Conservation (phyloP, 2,888 invertebrate species). For the Polydrusus pterygomalis region DNA sequence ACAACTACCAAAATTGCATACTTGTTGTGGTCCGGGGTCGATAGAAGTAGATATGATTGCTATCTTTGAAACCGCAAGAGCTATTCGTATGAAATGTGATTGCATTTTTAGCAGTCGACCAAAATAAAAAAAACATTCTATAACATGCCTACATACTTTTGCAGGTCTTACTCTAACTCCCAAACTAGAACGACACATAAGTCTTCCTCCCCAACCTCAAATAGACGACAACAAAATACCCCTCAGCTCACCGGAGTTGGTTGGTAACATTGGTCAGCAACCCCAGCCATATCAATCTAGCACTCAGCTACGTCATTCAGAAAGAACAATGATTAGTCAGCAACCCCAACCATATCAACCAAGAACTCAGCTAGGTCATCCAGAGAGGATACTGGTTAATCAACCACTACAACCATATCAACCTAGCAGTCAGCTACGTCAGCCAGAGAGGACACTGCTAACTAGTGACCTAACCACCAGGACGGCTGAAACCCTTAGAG, state of each 20-base stretch:
- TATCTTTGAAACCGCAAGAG: too few relatives aligned
- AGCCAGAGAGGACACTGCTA: slow-evolving; percentile 51
- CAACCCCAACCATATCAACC: slow-evolving; percentile 63
- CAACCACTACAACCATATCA: slow-evolving; percentile 68
- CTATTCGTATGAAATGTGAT: too few relatives aligned
- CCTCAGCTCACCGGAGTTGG: slow-evolving; percentile 82
- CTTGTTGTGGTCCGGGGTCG: too few relatives aligned
- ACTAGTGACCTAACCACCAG: slow-evolving; percentile 41
- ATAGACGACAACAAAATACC: slow-evolving; percentile 77
- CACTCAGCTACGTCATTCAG: not conserved
- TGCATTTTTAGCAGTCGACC: too few relatives aligned
- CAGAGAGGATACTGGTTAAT: slow-evolving; percentile 67
- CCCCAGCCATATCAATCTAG: slow-evolving; percentile 61
- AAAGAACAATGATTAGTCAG: slow-evolving; percentile 69
- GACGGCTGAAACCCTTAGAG: slow-evolving; percentile 34
- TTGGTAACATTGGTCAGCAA: slow-evolving; percentile 77
- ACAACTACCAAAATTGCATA: too few relatives aligned
- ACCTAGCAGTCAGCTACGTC: not conserved
- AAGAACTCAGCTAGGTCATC: too few relatives aligned
- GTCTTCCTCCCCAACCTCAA: slow-evolving; percentile 79
- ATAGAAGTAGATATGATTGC: too few relatives aligned
- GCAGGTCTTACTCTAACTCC: slow-evolving; percentile 81
- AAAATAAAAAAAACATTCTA: not conserved
- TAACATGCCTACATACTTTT: not conserved
- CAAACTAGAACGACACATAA: slow-evolving; percentile 80